phyloP scores from a whole-genome alignment of 2,113 vertebrate genomes.

The Syrrhaptes paradoxus region DNA sequence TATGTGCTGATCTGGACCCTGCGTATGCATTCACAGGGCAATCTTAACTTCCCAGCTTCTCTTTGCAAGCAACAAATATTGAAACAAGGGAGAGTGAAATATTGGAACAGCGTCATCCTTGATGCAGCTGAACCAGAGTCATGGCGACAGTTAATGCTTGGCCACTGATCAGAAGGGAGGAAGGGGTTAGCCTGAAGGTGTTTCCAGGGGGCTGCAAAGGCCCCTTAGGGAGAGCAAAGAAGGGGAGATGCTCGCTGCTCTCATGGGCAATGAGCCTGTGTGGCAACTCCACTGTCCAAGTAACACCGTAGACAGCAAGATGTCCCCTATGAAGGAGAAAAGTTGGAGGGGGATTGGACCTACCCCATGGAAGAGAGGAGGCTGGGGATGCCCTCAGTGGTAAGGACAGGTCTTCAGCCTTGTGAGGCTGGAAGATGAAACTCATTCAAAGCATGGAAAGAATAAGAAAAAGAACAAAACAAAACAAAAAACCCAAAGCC shows the following conservation, averaged over 20 bases:
- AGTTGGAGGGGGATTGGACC: not conserved
- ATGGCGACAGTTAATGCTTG: not conserved
- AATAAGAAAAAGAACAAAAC: not conserved
- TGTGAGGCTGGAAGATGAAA: not conserved
- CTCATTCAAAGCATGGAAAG: not conserved
- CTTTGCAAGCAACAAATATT: not conserved
- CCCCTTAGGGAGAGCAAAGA: not conserved
- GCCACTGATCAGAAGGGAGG: not conserved
- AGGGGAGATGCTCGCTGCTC: not conserved
- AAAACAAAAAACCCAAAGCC: fast-evolving
- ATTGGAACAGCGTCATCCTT: not conserved
- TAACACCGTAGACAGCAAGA: not conserved
- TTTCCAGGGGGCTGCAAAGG: not conserved
- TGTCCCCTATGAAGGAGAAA: not conserved
- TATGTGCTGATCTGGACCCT: not conserved
- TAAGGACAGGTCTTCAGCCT: not conserved
- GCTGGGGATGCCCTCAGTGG: not conserved
- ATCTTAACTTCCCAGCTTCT: not conserved
- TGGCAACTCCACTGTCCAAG: not conserved
- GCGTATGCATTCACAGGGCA: too few species aligned
- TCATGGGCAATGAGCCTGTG: not conserved
- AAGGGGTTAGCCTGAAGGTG: not conserved
- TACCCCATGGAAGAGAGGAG: not conserved
- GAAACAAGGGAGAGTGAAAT: not conserved
- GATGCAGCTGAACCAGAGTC: not conserved